These are phyloP conservation scores for Limenitis camilla DNA, from an alignment of 2,888 invertebrate species.

Conservation along the genomic window DNA sequence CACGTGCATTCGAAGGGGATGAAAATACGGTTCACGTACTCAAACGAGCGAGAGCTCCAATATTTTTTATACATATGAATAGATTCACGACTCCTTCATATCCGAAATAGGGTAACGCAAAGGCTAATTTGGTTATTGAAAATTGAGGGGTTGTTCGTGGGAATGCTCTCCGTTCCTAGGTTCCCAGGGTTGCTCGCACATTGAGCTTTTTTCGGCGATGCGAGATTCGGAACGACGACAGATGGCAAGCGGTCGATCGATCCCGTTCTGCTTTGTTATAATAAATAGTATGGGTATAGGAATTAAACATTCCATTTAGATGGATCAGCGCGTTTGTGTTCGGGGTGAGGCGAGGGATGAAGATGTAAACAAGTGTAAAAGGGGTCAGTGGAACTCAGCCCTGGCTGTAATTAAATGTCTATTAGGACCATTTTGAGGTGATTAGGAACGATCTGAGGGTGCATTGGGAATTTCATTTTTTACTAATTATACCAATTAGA, in stretches of 20 bases:
- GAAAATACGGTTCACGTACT: slow-evolving; percentile 42
- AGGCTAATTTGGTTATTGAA: slow-evolving; percentile 76
- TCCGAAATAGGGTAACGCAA: slow-evolving; percentile 76
- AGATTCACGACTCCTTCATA: slow-evolving; percentile 74
- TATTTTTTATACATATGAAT: slow-evolving; percentile 70
- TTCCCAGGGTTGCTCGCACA: slow-evolving; percentile 78
- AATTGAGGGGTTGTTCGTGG: slow-evolving; percentile 78
- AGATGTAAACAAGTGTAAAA: slow-evolving; percentile 75
- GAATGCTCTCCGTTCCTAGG: slow-evolving; percentile 77
- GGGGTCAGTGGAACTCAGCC: slow-evolving; percentile 68
- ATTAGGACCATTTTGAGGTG: slow-evolving; percentile 66
- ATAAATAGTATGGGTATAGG: slow-evolving; percentile 71
- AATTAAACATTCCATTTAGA: slow-evolving; percentile 73
- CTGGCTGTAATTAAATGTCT: slow-evolving; percentile 68
- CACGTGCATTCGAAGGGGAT: slow-evolving; percentile 75
- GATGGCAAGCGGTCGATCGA: slow-evolving; percentile 71
- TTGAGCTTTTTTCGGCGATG: slow-evolving; percentile 68
- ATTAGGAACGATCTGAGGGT: slow-evolving; percentile 60
- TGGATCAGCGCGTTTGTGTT: slow-evolving; percentile 56
- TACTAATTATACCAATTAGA: slow-evolving; percentile 50
- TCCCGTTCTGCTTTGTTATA: slow-evolving; percentile 68
- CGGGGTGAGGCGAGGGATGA: slow-evolving; percentile 53
- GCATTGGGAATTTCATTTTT: slow-evolving; percentile 43
- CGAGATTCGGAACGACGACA: slow-evolving; percentile 72
- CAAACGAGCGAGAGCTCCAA: slow-evolving; percentile 46